Base-by-base conservation (phyloP, 2,888 invertebrate species). In the Drosophila vallismaia region DNA sequence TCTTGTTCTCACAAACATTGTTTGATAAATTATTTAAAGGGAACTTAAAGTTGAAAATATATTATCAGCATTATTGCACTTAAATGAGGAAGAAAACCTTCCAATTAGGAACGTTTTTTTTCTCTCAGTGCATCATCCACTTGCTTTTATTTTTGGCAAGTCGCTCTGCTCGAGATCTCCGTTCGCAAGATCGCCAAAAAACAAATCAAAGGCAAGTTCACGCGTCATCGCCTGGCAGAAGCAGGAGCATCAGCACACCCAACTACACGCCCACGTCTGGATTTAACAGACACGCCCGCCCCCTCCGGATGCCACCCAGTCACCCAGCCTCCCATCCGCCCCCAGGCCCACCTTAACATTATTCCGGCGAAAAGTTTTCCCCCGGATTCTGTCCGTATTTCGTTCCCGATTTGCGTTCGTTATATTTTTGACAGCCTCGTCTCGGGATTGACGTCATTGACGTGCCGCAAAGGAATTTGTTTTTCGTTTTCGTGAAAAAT, bases 151-250 rank as follows among this genome's bases (percentile, higher is more conserved):
- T 86, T 86, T 83, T 82, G 86, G 75, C 74, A 71, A 75, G 64
- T 40, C 31, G 33, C 38, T 51, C 38, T 36, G 36, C 19, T 75
- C 33, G 54, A 64, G 52, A 50, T 12, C 48, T 54, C 19, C 40
- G 67, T 60, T 73, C 55, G 57, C 60, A 14, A 14, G 28, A 62
- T 33, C 56, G 50, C 26, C 49, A 67, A 77, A 76, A 82, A 79
- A 73, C 80, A 83, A 86, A 75, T 81, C 84, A 86, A 81, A 84
- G 71, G 79, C 86, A 82, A 87, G 88, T 85, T 85, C 84, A 85
- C 80, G 84, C 84, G 84, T 85, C 84, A 85, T 87, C 87, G 68
- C 87, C 75, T 72, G 64, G 52, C 69, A 24, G 44, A 48, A 68
- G 56, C 42, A 38, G 33, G 10, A 42, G 56, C 40, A 28, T 4